Evolutionary conservation across 2,797 vertebrate species (phyloP).

Genomic region (Capromys pilorides): DNA sequence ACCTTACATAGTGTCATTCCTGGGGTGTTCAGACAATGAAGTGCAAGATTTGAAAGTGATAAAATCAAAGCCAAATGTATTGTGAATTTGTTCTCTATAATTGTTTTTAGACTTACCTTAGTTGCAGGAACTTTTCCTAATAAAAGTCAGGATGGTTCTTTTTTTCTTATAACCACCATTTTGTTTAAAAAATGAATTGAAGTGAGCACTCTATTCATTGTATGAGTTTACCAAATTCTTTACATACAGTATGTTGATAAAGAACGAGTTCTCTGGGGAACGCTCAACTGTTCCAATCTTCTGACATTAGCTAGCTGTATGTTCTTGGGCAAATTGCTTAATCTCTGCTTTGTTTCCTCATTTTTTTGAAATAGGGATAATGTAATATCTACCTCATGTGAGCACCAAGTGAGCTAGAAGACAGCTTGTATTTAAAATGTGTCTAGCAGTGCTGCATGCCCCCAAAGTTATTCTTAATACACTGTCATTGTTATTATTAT

Average conservation of each 20-base stretch:
- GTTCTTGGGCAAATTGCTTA: conserved; percentile 69
- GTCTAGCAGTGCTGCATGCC: neutral
- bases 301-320: conserved; percentile 63
- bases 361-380: conserved; percentile 74
- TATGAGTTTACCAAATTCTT: conserved; percentile 62
- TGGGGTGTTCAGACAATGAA: conserved; percentile 50
- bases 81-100: conserved; percentile 58
- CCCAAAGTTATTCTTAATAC: conserved; percentile 8
- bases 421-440: conserved; percentile 57
- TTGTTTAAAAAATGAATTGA: conserved; percentile 64
- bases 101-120: conserved; percentile 59
- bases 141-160: conserved; percentile 24
- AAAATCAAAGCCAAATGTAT: conserved; percentile 61
- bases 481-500: neutral
- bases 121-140: conserved; percentile 50
- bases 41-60: conserved; percentile 54
- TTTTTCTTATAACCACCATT: neutral
- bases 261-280: conserved; percentile 45
- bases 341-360: conserved; percentile 73
- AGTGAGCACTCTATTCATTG: conserved; percentile 51
- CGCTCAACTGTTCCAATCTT: conserved; percentile 50
- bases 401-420: conserved; percentile 62
- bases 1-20: conserved; percentile 32
- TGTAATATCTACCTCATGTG: conserved; percentile 62
- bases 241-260: conserved; percentile 42